Evolutionary conservation across 2,113 vertebrate genomes (phyloP), one percentile per base, ranked within the genome.

Genomic region (Galbula dea): DNA sequence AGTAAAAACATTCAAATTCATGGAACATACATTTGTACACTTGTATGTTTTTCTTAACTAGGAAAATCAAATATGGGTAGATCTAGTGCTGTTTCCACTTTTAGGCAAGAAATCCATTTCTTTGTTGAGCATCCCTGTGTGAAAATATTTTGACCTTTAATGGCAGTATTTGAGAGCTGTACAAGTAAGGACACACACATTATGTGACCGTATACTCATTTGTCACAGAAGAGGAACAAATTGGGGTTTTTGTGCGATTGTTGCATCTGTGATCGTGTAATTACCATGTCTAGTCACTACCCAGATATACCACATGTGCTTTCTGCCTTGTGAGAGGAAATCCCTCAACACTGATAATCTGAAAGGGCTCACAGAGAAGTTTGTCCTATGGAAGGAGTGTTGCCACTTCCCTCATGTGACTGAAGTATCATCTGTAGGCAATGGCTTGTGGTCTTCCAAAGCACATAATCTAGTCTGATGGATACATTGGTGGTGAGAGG

Each of bases 281-380:
- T 30, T 65, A 29, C 6, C 36, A 9, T 9, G 3, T 41, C 45
- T 77, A 51, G 49, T 73, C n/a, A 26, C 36, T 81, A 73, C 55
- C 58, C 21, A 10, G 54, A 29, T 46, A 24, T 22, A 43, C n/a
- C 61, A 52, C 3, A 0, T 57, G 71, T 0, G 0, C 36, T 57
- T 84, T n/a, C 36, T 30, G 36, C 51, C 67, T 72, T 68, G 32
- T 54, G 52, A 41, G 17, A 22, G 43, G 43, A 68, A 23, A 9
- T 68, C 46, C 72, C 30, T 43, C 16, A 77, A 43, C 68, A 26
- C 5, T 80, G 41, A 32, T 86, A 36, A 62, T 61, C 36, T 58
- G 68, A 81, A 66, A 83, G 54, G 30, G 10, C 52, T 23, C 62
- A 43, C 5, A 2, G 54, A 90, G n/a, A 67, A 46, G 41, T n/a